A percentile compares a stretch with the other conserved stretches of the same genome.
Evolutionary conservation across 2,888 invertebrate genomes (phyloP).

Genomic region (Xylota segnis): DNA sequence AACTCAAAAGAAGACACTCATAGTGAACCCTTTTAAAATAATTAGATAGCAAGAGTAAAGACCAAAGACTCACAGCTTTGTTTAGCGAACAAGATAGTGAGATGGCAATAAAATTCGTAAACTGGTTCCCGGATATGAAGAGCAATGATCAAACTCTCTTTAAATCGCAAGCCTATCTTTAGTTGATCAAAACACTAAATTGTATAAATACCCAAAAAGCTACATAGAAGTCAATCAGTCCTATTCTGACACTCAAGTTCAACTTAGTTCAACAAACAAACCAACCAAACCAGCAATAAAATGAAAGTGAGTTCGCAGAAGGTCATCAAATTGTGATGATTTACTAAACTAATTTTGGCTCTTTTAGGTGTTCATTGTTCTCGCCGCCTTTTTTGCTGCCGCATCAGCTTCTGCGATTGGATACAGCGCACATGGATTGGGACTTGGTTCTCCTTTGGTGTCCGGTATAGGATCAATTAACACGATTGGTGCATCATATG

Average conservation of each 20-base stretch:
- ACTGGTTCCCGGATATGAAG: constrained; percentile 40
- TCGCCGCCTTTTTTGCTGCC: constrained; percentile 33
- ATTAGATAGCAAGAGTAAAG: not conserved
- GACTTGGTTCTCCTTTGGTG: constrained; percentile 11
- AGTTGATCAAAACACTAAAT: constrained; percentile 12
- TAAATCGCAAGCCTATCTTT: not conserved
- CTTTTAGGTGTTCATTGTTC: constrained; percentile 47
- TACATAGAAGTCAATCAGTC: constrained; percentile 21
- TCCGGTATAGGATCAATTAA: not conserved
- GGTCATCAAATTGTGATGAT: constrained; percentile 13
- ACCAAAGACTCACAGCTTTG: not conserved
- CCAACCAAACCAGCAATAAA: constrained; percentile 15
- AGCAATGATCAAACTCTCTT: constrained; percentile 13
- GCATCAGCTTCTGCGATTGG: constrained; percentile 39
- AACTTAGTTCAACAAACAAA: constrained; percentile 15
- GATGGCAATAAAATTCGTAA: constrained; percentile 17
- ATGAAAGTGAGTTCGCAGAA: constrained; percentile 46
- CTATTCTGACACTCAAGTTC: constrained; percentile 40
- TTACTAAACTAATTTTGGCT: not conserved
- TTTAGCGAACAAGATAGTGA: constrained; percentile 1
- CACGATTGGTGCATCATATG: too few relatives aligned
- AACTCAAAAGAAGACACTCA: not conserved
- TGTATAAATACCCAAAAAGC: constrained; percentile 34
- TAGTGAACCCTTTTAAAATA: not conserved
- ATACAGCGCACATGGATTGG: constrained; percentile 13